phyloP scores from a whole-genome alignment of 1,140 invertebrate species.

The Orius insidiosus region DNA sequence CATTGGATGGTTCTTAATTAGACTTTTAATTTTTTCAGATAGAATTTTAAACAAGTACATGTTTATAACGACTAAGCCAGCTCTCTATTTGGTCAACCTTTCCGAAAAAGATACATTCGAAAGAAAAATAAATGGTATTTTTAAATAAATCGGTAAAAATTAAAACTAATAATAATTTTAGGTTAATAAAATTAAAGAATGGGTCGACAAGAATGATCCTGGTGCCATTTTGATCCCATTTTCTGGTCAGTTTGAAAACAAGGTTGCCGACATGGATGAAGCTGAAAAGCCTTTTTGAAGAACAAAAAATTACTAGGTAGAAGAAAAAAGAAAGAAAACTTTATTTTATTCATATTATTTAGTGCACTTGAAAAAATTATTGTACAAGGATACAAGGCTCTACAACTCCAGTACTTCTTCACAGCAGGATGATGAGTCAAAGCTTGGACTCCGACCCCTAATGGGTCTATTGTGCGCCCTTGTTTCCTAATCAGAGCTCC shows the following conservation, averaged over 20 bases:
- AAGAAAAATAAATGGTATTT: conserved; percentile 96
- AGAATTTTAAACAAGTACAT: conserved; percentile 92
- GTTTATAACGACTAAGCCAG: conserved; percentile 95
- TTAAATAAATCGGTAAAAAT: neutral
- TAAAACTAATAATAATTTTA: conserved; percentile 26
- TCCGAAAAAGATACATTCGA: conserved; percentile 96
- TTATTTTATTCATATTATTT: neutral
- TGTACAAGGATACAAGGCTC: conserved; percentile 86
- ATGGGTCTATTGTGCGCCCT: no score
- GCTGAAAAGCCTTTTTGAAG: conserved; percentile 60
- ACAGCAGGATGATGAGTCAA: conserved; percentile 96
- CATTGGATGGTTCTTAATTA: conserved; percentile 3
- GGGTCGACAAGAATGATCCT: conserved; percentile 94
- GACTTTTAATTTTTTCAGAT: conserved; percentile 49
- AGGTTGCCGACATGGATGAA: conserved; percentile 68
- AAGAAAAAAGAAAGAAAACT: no score
- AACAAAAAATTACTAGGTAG: conserved; percentile 62
- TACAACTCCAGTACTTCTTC: conserved; percentile 95
- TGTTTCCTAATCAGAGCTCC: no score
- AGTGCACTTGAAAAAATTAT: conserved; percentile 95
- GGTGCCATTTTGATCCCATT: conserved; percentile 87
- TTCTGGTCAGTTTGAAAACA: conserved; percentile 79
- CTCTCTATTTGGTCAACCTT: conserved; percentile 93
- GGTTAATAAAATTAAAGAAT: conserved; percentile 98
- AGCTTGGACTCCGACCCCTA: conserved; percentile 98